Base-by-base conservation (phyloP, 2,113 vertebrate species). In the Pitta sordida region DNA sequence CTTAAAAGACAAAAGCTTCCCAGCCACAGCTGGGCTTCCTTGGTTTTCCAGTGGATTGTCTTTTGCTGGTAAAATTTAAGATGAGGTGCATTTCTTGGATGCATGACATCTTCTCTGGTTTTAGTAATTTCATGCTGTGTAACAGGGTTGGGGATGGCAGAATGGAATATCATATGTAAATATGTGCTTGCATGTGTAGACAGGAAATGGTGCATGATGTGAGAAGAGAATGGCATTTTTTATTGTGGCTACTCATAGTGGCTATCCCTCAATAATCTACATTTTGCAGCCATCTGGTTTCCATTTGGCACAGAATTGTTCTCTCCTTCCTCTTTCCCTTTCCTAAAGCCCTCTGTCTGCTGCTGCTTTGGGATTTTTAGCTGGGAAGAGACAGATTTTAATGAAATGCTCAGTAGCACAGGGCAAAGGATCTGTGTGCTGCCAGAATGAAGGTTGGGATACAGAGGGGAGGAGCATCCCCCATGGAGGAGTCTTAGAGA, bases 241-340 rank as follows among this genome's bases (percentile, higher is more conserved):
- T 89, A 12, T 63, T 59, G 41, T 80, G 58, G 17, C 26, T 68
- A 10, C 26, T 59, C 21, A 19, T 7, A 55, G 34, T 48, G 4
- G 2, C 53, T 77, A 3, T 30, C 55, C n/a, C 62, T 68, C 3
- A 19, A 26, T 84, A 89, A 69, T 55, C 41, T 77, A 5, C 60
- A 49, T 65, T 93, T 94, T 88, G 44, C 41, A 91, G 44, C 36
- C 53, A 78, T 93, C 67, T 96, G 70, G 44, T 74, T 93, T 85
- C 73, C 34, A 8, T 94, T 83, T 79, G 82, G 27, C 44, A 86
- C 32, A 15, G 44, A 91, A 29, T 56, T 75, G 30, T 58, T 91
- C 23, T 52, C 32, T 48, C 13, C 20, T 82, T 82, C 29, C 29
- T 12, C 10, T 56, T 32, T 84, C 36, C 48, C 10, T 41, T 69